Base-by-base conservation (phyloP, 1,140 invertebrate species). In the Drosophila lacertosa region DNA sequence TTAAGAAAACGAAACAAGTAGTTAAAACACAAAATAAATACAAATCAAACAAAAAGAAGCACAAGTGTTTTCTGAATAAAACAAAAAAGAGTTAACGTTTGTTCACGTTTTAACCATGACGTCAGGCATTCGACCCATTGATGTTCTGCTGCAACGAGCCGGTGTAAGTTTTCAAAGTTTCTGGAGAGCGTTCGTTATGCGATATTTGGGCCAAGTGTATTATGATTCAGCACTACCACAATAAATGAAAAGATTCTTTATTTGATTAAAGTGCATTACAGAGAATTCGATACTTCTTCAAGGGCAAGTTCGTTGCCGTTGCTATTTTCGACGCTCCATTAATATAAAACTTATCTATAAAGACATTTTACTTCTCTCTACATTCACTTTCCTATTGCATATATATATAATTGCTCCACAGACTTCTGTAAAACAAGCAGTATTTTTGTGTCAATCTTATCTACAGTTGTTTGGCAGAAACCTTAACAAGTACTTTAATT, bases 91-190 rank as follows among this genome's bases (percentile, higher is more conserved):
- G 20, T 51, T 47, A 53, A 58, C 40, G 50, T n/a, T 44, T 26
- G 60, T 55, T 58, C 20, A 44, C 47, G 35, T 53, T 55, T 51
- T 45, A 22, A 72, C 47, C 60, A 86, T 86, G 83, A 81, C 83
- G 62, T 82, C 83, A 70, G 44, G 55, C 48, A 88, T 84, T 50
- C 65, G 90, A 60, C 74, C 90, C 55, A 91, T 91, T 51, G 89
- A 91, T 77, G 86, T 90, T 44, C 44, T 91, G 39, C 60, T 91
- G 57, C 73, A 89, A 44, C 83, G 89, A n/a, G 77, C 81, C 62
- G 81, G 77, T 48, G 90, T 91, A 91, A 91, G 90, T 91, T 81
- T 15, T 24, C 26, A 24, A 44, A 37, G 26, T 16, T 40, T 15
- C 16, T 16, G 20, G 16, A 57, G 16, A 29, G 7, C 39, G 18